phyloP scores from a whole-genome alignment of 2,797 vertebrate genomes.

The Sandelia bainsii region DNA sequence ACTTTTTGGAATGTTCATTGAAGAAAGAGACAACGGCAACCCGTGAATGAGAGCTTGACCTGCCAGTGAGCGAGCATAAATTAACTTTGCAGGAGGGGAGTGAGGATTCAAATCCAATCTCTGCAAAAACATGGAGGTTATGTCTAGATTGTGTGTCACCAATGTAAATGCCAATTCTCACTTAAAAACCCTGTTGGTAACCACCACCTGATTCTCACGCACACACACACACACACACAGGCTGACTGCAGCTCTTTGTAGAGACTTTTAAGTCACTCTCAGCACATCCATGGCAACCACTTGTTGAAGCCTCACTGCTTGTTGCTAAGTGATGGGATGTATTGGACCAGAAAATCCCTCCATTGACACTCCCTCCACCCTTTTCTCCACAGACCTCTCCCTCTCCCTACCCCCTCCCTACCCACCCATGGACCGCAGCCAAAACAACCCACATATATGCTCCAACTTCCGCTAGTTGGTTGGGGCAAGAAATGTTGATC shows the following conservation, averaged over 20 bases:
- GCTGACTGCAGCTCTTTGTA: constrained; percentile 69
- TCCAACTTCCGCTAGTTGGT: constrained; percentile 40
- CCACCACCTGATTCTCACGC: constrained; percentile 57
- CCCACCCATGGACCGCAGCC: constrained; percentile 49
- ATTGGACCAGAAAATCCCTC: constrained; percentile 84
- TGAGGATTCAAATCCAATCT: neutral
- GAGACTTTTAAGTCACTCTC: constrained; percentile 77
- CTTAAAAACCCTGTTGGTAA: constrained; percentile 34
- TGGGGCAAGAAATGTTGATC: constrained; percentile 4
- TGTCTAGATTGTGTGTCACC: constrained; percentile 42
- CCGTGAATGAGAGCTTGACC: constrained; percentile 37
- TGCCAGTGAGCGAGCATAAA: constrained; percentile 23
- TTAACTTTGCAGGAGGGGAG: constrained; percentile 17
- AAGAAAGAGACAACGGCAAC: constrained; percentile 36
- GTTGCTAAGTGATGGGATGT: constrained; percentile 86
- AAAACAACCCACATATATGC: constrained; percentile 56
- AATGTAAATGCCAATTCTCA: constrained; percentile 20
- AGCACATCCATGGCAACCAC: constrained; percentile 82
- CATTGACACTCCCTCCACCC: constrained; percentile 57
- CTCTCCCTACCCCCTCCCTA: constrained; percentile 26
- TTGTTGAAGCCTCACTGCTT: constrained; percentile 86
- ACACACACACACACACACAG: constrained; percentile 38
- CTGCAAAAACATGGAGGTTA: constrained; percentile 29
- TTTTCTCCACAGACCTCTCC: constrained; percentile 24
- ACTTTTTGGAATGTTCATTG: constrained; percentile 43